phyloP scores from a whole-genome alignment of 37 sponge, comb jelly and placozoan species.

The Aphrocallistes beatrix region DNA sequence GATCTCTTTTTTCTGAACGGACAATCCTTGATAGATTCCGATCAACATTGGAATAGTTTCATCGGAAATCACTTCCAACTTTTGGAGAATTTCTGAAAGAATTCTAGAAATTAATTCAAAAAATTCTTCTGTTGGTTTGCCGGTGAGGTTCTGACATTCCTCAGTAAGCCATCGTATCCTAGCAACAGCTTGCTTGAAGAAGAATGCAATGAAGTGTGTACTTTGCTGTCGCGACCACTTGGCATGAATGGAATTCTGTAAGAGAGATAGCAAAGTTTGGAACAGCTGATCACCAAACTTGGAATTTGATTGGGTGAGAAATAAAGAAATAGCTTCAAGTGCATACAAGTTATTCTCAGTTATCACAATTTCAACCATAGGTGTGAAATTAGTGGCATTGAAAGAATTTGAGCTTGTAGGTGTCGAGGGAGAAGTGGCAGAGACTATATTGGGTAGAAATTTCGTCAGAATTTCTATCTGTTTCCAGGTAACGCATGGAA shows the following conservation, averaged over 20 bases:
- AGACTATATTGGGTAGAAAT: neutral
- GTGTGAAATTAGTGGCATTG: neutral
- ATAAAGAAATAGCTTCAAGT: conserved; percentile 2
- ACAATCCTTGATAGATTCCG: neutral
- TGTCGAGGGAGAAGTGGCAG: neutral
- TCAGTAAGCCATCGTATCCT: neutral
- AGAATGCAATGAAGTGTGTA: neutral
- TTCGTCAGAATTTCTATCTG: neutral
- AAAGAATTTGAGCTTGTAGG: neutral
- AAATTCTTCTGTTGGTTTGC: neutral
- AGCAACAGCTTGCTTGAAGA: neutral
- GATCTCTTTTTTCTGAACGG: neutral
- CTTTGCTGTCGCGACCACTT: neutral
- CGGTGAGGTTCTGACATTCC: neutral
- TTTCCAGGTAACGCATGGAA: neutral
- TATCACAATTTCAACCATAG: neutral
- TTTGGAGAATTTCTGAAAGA: neutral
- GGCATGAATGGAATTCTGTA: neutral
- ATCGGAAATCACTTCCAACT: neutral
- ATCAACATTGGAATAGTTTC: neutral
- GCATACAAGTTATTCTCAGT: neutral
- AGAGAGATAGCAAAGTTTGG: neutral
- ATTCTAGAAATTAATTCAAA: neutral
- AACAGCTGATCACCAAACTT: neutral
- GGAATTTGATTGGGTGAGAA: neutral